These are phyloP conservation scores for Xenentodon cancila DNA, from an alignment of 2,797 vertebrate species.

Conservation along the genomic window DNA sequence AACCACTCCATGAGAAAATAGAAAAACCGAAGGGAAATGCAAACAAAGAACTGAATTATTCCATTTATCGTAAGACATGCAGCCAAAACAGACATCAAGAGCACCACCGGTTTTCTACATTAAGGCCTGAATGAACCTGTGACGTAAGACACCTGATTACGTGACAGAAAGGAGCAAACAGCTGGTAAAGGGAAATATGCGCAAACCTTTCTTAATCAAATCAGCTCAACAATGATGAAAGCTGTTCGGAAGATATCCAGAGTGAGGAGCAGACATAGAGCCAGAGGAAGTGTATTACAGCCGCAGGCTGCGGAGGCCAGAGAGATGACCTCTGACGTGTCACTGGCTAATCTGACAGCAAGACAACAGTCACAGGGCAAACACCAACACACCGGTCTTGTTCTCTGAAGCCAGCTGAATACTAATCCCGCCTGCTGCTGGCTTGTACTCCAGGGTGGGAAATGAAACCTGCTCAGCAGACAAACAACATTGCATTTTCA, in stretches of 20 bases:
- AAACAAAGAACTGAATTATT: too few relatives aligned
- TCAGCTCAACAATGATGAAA: constrained; percentile 3
- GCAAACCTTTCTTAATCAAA: neutral
- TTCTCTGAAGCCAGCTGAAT: constrained; percentile 56
- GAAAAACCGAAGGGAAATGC: too few relatives aligned
- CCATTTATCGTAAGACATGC: too few relatives aligned
- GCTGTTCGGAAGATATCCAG: neutral
- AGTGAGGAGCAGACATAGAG: neutral
- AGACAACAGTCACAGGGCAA: constrained; percentile 71
- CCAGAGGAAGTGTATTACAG: constrained; percentile 30
- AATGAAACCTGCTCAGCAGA: constrained; percentile 47
- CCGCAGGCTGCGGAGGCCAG: constrained; percentile 37
- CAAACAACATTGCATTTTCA: constrained; percentile 46
- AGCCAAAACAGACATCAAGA: too few relatives aligned
- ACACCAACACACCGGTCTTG: constrained; percentile 53
- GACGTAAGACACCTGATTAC: neutral
- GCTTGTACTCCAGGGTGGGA: constrained; percentile 39
- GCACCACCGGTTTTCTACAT: too few relatives aligned
- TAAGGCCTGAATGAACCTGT: too few relatives aligned
- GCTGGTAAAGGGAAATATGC: neutral
- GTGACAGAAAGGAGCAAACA: neutral
- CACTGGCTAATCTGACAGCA: constrained; percentile 64
- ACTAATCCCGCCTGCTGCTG: constrained; percentile 60
- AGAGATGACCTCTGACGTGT: constrained; percentile 58
- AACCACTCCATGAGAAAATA: too few relatives aligned